Evolutionary conservation across 2,113 vertebrate genomes (phyloP), one percentile per base, ranked within the genome.

Genomic region (Chascanopsetta lugubris): DNA sequence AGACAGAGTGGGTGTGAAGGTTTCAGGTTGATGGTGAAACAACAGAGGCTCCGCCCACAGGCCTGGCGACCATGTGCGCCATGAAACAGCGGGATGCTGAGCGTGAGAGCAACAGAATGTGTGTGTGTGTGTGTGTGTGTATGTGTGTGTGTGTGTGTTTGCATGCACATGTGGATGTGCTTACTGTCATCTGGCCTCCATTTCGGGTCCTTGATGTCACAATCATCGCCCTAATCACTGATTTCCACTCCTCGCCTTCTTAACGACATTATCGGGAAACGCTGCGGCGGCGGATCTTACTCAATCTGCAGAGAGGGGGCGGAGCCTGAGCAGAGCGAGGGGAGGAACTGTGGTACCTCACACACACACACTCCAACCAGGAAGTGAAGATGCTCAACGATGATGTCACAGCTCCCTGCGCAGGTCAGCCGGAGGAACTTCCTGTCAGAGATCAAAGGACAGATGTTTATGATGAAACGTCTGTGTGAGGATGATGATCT

Each of bases 151-250:
- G 3, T 17, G 17, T 45, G 42, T 21, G 18, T 45, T 26, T 32
- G n/a, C 61, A 34, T 60, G 68, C 69, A 48, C 81, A 88, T 18
- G 42, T 77, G 82, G 86, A 83, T 54, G 9, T 63, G 70, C 30
- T 90, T 87, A 81, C 24, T 47, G 68, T 80, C 85, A 87, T 91
- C 87, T 91, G 88, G 88, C 61, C 46, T 70, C 4, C 15, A 80
- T 90, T 85, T 75, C 17, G 32, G 45, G 34, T 61, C 79, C 77
- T 82, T 85, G 71, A 87, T 84, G 85, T 83, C 61, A 56, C 75
- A 58, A 3, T 66, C 64, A 86, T 80, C 53, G 49, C 69, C 59
- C 55, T 59, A 55, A 62, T 77, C 63, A 40, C n/a, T 5, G 38
- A 73, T 60, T 64, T 60, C 65, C 61, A 26, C n/a, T 61, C 67